A percentile compares a stretch with the other conserved stretches of the same genome.
Conservation (phyloP, 2,888 invertebrate species). For the Amiota communis region DNA sequence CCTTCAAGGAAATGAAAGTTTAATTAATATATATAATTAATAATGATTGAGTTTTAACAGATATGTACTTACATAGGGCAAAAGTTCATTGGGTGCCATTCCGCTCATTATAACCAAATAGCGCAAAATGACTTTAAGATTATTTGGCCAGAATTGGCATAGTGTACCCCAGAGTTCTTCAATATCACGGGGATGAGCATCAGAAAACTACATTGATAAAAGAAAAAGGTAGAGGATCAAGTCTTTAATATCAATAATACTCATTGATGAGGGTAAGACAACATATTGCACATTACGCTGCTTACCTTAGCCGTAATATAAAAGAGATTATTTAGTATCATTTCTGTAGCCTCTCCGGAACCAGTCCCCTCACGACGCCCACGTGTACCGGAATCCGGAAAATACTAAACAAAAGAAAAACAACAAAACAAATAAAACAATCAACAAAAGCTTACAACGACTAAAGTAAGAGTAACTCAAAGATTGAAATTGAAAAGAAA, state of each 20-base stretch:
- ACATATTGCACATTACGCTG: not conserved
- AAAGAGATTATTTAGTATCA: slow-evolving; percentile 98
- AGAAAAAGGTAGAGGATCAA: not conserved
- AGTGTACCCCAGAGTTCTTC: slow-evolving; percentile 97
- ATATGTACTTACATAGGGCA: slow-evolving; percentile 87
- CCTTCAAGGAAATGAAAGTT: slow-evolving; percentile 75
- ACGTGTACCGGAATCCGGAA: slow-evolving; percentile 79
- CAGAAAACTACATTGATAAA: slow-evolving; percentile 83
- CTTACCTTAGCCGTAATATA: slow-evolving; percentile 96
- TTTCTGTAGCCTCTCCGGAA: slow-evolving; percentile 98
- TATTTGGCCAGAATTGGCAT: slow-evolving; percentile 97
- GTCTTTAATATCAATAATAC: not conserved
- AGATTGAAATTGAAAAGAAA: not conserved
- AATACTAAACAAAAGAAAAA: slow-evolving; percentile 73
- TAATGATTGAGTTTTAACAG: not conserved
- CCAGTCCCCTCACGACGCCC: slow-evolving; percentile 94
- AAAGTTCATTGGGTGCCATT: slow-evolving; percentile 95
- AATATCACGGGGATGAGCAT: slow-evolving; percentile 95
- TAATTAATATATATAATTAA: slow-evolving; percentile 14
- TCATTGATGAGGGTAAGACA: not conserved
- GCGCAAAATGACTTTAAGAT: slow-evolving; percentile 95
- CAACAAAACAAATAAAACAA: slow-evolving; percentile 1
- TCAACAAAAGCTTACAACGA: not conserved
- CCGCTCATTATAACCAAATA: slow-evolving; percentile 97
- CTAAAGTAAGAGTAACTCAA: not conserved